A percentile compares a stretch with the other conserved stretches of the same genome.
Conservation (phyloP, 2,797 vertebrate species). For the Sebastes dallii region DNA sequence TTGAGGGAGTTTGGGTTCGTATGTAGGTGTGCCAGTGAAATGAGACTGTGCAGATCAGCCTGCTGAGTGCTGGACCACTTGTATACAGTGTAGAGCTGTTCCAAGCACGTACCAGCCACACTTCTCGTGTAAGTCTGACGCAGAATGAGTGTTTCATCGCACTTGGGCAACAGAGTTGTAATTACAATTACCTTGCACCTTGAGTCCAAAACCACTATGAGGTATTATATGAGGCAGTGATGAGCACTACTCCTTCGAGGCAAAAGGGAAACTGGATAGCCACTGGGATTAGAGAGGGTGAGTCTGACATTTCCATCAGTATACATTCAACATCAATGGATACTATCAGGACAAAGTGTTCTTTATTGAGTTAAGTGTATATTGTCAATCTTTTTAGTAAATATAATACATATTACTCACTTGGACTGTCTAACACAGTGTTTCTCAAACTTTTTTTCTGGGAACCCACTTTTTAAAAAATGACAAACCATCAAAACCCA, state of each 20-base stretch:
- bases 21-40: slow-evolving; percentile 43
- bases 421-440: background rate
- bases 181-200: slow-evolving; percentile 47
- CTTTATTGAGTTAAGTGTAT: background rate
- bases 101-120: slow-evolving; percentile 54
- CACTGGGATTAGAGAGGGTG: slow-evolving; percentile 39
- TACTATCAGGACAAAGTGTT: slow-evolving; percentile 11
- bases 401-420: background rate
- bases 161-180: slow-evolving; percentile 19
- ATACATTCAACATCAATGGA: slow-evolving; percentile 36
- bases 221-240: slow-evolving; percentile 72
- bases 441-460: too few relatives aligned
- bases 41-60: slow-evolving; percentile 60
- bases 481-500: background rate
- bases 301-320: slow-evolving; percentile 79
- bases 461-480: background rate
- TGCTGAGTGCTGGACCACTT: slow-evolving; percentile 52
- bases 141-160: slow-evolving; percentile 54
- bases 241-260: slow-evolving; percentile 71
- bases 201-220: slow-evolving; percentile 81
- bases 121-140: slow-evolving; percentile 53
- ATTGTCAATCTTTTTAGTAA: background rate
- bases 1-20: slow-evolving; percentile 27
- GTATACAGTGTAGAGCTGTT: slow-evolving; percentile 63
- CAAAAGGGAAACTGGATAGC: slow-evolving; percentile 53